Conservation (phyloP, 64 coral and sea anemone species). For the Catalaphyllia jardinei region DNA sequence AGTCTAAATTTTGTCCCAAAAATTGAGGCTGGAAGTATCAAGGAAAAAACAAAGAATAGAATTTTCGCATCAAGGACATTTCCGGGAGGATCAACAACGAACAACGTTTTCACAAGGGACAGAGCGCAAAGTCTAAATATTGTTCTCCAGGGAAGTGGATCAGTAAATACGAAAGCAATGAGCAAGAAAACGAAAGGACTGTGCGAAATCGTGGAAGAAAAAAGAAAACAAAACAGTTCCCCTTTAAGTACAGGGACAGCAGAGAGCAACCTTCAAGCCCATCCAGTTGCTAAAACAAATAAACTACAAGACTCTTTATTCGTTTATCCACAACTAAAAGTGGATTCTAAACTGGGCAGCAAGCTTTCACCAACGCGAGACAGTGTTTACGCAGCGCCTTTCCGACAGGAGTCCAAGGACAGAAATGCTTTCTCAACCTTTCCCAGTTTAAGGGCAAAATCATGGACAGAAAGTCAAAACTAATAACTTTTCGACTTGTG, state of each 20-base stretch:
- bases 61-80: neutral
- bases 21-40: neutral
- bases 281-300: neutral
- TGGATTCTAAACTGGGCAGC: too few relatives aligned
- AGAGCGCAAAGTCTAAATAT: slow-evolving; percentile 3
- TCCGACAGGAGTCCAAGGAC: neutral
- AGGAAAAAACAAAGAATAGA: neutral
- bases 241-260: too few relatives aligned
- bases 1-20: slow-evolving; percentile 4
- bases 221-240: neutral
- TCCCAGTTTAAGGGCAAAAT: neutral
- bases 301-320: neutral
- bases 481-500: neutral
- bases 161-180: neutral
- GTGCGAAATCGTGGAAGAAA: neutral
- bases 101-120: neutral
- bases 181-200: neutral
- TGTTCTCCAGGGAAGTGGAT: neutral
- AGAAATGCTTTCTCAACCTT: neutral
- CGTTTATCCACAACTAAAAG: neutral
- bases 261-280: neutral
- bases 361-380: neutral
- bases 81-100: neutral
- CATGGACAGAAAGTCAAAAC: neutral
- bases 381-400: neutral